phyloP scores from a whole-genome alignment of 2,113 vertebrate genomes.

The Notechis scutatus region DNA sequence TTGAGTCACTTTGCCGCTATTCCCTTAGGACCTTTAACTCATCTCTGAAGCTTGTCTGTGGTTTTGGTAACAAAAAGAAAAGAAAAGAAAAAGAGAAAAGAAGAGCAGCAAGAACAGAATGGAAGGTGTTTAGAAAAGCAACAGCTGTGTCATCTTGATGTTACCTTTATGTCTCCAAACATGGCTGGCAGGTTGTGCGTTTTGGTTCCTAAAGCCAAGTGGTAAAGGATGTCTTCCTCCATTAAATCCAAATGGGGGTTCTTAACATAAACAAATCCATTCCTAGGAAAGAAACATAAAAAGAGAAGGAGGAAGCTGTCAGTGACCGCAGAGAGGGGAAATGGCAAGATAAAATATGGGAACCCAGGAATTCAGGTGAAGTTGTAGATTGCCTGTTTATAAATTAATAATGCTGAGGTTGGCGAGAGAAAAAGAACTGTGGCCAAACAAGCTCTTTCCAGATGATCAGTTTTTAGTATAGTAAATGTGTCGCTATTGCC shows the following conservation, averaged over 20 bases:
- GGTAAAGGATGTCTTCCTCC: slow-evolving; percentile 86
- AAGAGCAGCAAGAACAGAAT: slow-evolving; percentile 1
- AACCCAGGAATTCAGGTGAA: background rate
- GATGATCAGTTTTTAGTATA: background rate
- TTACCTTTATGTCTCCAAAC: slow-evolving; percentile 88
- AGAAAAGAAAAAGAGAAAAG: background rate
- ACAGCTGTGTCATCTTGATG: background rate
- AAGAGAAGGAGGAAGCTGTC: background rate
- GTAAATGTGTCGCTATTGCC: background rate
- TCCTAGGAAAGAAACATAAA: slow-evolving; percentile 49
- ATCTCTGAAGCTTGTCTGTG: background rate
- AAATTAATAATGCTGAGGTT: background rate
- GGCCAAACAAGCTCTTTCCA: background rate
- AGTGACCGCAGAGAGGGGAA: background rate
- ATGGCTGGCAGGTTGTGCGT: slow-evolving; percentile 81
- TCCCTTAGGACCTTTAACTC: slow-evolving; percentile 7
- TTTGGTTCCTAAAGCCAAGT: slow-evolving; percentile 81
- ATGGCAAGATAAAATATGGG: background rate
- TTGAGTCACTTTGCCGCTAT: background rate
- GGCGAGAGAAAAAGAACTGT: background rate
- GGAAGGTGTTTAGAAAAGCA: slow-evolving; percentile 13
- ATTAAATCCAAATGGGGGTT: slow-evolving; percentile 80
- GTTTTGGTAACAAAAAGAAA: background rate
- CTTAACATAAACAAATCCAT: slow-evolving; percentile 71
- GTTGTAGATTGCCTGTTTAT: background rate